Evolutionary conservation across 1,140 invertebrate genomes (phyloP), one percentile per base, ranked within the genome.

Genomic region (Pseudomyrmex pallidus): DNA sequence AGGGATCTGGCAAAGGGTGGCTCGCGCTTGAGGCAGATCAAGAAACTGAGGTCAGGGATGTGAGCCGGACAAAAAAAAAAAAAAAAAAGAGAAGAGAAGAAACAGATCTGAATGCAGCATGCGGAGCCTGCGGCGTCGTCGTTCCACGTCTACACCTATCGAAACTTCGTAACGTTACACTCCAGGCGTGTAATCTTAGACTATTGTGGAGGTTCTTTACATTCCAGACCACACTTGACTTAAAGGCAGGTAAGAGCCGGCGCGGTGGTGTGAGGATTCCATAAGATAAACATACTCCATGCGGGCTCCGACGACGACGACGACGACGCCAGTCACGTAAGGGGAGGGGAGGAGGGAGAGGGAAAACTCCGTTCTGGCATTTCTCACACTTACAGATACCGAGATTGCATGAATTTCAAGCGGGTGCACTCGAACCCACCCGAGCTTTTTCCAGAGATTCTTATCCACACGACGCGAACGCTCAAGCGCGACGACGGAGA

Each of bases 171-270:
- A 84, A 88, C 82, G 82, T 68, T 89, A 87, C 83, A 85, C 74
- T 83, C 61, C 8, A 59, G 70, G 35, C 80, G 64, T 89, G 78
- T 90, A 90, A 90, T 90, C 85, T 90, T 85, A 84, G 85, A 89
- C 82, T 63, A 88, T 87, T 73, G 87, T 84, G n/a, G 44, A 57
- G 68, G 83, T 90, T 86, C 85, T 89, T 90, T 84, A 84, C 83
- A 89, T 90, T 90, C 90, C 89, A 83, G 86, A 74, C 87, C 63
- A 80, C 86, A 83, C 86, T 88, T 88, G 83, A 88, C 86, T 88
- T 74, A 2, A 73, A 82, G 74, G 74, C 78, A 84, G 70, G 56
- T 46, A 76, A 70, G 59, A 80, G 74, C 17, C 35, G 35, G 5
- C 35, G 35, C 35, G 35, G 54, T 57, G 78, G 64, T 44, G 74